Evolutionary conservation across 2,888 invertebrate genomes (phyloP).

Genomic region (Trachelus stipa): DNA sequence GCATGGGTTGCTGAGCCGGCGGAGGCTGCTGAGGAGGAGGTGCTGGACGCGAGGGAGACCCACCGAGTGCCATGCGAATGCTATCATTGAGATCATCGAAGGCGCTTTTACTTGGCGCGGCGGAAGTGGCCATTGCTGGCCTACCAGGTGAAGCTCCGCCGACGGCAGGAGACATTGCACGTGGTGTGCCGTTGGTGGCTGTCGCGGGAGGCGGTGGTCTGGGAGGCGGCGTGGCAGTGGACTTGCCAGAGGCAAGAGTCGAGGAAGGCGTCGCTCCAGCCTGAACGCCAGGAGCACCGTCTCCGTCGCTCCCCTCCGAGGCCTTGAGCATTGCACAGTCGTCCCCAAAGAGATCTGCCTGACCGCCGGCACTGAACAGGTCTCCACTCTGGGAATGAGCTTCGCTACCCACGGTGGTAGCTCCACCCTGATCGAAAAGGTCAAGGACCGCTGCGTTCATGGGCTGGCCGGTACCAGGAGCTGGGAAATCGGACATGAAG

Average conservation of each 20-base stretch:
- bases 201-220: slow-evolving; percentile 65
- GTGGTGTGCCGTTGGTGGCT: slow-evolving; percentile 58
- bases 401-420: slow-evolving; percentile 28
- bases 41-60: slow-evolving; percentile 69
- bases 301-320: slow-evolving; percentile 47
- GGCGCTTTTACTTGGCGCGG: slow-evolving; percentile 72
- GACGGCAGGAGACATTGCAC: slow-evolving; percentile 62
- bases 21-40: slow-evolving; percentile 49
- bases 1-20: slow-evolving; percentile 42
- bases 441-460: slow-evolving; percentile 44
- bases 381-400: slow-evolving; percentile 49
- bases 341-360: slow-evolving; percentile 62
- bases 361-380: slow-evolving; percentile 60
- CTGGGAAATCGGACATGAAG: slow-evolving; percentile 72
- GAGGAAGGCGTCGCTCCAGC: slow-evolving; percentile 47
- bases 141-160: slow-evolving; percentile 60
- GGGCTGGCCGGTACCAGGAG: slow-evolving; percentile 51
- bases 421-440: slow-evolving; percentile 47
- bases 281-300: slow-evolving; percentile 43
- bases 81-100: slow-evolving; percentile 78
- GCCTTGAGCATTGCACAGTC: slow-evolving; percentile 58
- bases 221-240: slow-evolving; percentile 65
- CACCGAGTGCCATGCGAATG: slow-evolving; percentile 77
- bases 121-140: slow-evolving; percentile 68
- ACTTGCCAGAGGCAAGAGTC: slow-evolving; percentile 49